phyloP scores from a whole-genome alignment of 2,888 invertebrate species.

The Thumatha senex region DNA sequence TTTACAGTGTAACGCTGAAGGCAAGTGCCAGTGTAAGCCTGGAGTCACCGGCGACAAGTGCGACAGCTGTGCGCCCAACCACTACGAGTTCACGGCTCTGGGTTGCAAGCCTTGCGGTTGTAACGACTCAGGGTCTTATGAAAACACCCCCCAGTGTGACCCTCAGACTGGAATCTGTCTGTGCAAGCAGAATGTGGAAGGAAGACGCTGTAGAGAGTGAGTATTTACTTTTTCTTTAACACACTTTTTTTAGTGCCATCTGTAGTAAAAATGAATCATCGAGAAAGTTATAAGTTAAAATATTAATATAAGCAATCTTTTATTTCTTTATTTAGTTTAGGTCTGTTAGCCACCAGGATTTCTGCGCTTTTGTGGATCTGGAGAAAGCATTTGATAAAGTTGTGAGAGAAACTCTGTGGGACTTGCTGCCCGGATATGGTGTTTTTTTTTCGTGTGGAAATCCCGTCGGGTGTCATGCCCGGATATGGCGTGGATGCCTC shows the following conservation, averaged over 20 bases:
- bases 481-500: too few relatives aligned
- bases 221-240: slow-evolving; percentile 41
- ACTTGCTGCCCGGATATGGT: too few relatives aligned
- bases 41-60: slow-evolving; percentile 98
- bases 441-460: too few relatives aligned
- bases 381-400: too few relatives aligned
- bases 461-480: too few relatives aligned
- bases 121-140: slow-evolving; percentile 90
- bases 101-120: slow-evolving; percentile 98
- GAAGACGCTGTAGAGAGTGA: slow-evolving; percentile 94
- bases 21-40: slow-evolving; percentile 97
- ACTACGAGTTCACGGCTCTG: slow-evolving; percentile 93
- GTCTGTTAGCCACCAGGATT: too few relatives aligned
- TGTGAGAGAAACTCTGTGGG: too few relatives aligned
- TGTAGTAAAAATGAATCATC: background rate
- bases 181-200: slow-evolving; percentile 98
- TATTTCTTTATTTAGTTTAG: too few relatives aligned
- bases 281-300: too few relatives aligned
- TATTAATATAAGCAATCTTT: too few relatives aligned
- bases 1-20: slow-evolving; percentile 95
- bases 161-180: slow-evolving; percentile 89
- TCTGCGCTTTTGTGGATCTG: too few relatives aligned
- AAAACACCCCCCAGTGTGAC: slow-evolving; percentile 93
- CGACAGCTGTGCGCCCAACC: slow-evolving; percentile 91
- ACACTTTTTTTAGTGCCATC: background rate